Base-by-base conservation (phyloP, 2,797 vertebrate species). In the Rousettus madagascariensis region DNA sequence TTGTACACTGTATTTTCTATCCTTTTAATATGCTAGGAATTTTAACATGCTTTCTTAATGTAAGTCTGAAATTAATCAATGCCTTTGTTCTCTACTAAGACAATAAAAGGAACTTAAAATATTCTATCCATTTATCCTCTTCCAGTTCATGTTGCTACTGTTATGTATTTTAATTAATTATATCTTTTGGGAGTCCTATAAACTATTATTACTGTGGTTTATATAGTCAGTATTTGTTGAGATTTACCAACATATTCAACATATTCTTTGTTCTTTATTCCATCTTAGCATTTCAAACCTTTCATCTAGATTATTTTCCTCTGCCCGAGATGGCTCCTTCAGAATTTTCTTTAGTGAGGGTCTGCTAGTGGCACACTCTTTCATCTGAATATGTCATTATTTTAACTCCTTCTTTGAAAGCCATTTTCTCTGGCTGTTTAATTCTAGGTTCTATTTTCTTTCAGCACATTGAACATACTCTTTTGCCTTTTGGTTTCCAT, bases 301-400 rank as follows among this genome's bases (percentile, higher is more conserved):
- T 95, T 80, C 49, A 59, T 86, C 74, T 71, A 55, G n/a, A 66
- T 86, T 91, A 61, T 93, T 86, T 71, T 86, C 57, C 86, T 91
- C 49, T 66, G 17, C 19, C 38, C 57, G 49, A 75, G 41, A 41
- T 53, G 36, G 10, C 53, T 83, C 36, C 10, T 82, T 92, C 43
- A 92, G 51, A 88, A 83, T 68, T 83, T 87, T 24, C 9, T 61
- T 87, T 69, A 83, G 61, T 87, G 69, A 68, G 74, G 26, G 6
- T 69, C 30, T 77, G 41, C 53, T 69, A 61, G 26, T 95, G 53
- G 51, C 36, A 69, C 38, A 51, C 43, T 46, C 8, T 86, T 24
- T 82, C 57, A 66, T 82, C 33, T 86, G 36, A 86, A 72, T 82
- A 63, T 79, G 55, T 86, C 41, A 69, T 77, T 46, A 74, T 74